Evolutionary conservation across 2,797 vertebrate species (phyloP).

Genomic region (Takifugu rubripes): DNA sequence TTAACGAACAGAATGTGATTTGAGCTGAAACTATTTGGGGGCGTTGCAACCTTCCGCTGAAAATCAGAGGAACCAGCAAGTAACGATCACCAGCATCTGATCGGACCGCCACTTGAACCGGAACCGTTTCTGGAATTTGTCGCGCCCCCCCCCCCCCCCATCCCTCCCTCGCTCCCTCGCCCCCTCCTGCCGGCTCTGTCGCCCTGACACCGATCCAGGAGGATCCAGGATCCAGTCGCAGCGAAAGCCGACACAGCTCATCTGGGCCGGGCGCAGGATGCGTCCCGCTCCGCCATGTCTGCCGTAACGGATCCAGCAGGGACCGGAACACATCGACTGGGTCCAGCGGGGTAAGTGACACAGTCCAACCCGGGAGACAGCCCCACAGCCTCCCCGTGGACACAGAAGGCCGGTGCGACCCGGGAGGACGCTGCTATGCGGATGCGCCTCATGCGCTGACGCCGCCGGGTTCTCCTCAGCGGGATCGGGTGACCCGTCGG

Average conservation of each 20-base stretch:
- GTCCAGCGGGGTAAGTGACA: constrained; percentile 14
- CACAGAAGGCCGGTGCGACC: constrained; percentile 13
- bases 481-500: constrained; percentile 5
- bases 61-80: neutral
- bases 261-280: constrained; percentile 9
- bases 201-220: constrained; percentile 16
- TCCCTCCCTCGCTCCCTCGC: constrained; percentile 24
- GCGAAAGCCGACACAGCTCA: neutral
- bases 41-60: no score
- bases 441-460: constrained; percentile 10
- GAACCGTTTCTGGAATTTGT: constrained; percentile 40
- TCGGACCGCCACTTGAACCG: constrained; percentile 54
- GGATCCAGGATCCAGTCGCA: no score
- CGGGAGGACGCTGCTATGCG: constrained; percentile 10
- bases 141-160: constrained; percentile 25
- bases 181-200: constrained; percentile 18
- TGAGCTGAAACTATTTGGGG: no score
- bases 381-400: constrained; percentile 5
- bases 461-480: constrained; percentile 18
- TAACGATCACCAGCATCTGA: neutral
- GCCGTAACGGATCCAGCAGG: neutral
- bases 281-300: neutral
- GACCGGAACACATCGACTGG: neutral
- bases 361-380: constrained; percentile 1
- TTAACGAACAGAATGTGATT: no score